Conservation (phyloP, 2,888 invertebrate species). For the Metallyticus violacea region DNA sequence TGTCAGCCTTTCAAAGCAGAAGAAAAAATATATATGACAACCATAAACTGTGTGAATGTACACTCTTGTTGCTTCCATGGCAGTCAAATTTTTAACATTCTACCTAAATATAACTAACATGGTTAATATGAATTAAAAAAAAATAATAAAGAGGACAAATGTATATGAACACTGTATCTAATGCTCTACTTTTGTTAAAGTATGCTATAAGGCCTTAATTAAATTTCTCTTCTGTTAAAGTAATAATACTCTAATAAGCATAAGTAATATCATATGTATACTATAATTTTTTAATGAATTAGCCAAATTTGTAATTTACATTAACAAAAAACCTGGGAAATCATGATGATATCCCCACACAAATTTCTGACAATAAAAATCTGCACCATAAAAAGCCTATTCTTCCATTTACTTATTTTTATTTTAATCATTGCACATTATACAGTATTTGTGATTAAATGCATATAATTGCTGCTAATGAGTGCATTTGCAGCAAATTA, state of each 20-base stretch:
- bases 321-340: neutral
- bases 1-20: no score
- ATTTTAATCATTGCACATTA: neutral
- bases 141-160: no score
- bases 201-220: neutral
- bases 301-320: neutral
- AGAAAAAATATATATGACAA: no score
- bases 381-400: neutral
- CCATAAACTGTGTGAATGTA: no score
- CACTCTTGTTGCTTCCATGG: neutral
- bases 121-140: no score
- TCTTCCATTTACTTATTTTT: neutral
- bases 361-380: neutral
- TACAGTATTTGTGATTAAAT: neutral
- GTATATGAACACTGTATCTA: no score
- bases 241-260: neutral
- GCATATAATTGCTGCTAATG: neutral
- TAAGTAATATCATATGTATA: neutral
- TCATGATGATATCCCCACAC: neutral
- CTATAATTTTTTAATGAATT: neutral
- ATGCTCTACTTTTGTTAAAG: no score
- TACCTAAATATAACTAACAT: neutral
- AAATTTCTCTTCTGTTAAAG: neutral
- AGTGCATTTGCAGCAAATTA: neutral
- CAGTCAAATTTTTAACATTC: neutral